These are phyloP conservation scores for Pipra filicauda DNA, from an alignment of 2,113 vertebrate genomes.

Conservation along the genomic window DNA sequence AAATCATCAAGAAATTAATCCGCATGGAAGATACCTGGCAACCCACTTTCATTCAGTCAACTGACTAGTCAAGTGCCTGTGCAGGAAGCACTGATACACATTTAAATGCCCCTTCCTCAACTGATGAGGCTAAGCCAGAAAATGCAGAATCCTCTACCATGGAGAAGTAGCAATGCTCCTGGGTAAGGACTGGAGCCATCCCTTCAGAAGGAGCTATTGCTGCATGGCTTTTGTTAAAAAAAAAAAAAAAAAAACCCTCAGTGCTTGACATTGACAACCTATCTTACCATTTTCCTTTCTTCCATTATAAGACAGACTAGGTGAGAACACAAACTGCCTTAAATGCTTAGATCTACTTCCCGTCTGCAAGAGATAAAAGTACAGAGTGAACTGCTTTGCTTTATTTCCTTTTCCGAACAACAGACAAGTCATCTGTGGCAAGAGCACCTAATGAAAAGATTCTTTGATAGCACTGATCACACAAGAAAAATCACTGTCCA, in stretches of 20 bases:
- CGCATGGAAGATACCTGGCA: background rate
- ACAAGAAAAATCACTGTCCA: background rate
- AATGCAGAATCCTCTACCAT: accelerated
- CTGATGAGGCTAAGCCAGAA: background rate
- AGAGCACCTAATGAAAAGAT: constrained; percentile 30
- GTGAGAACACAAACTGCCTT: constrained; percentile 21
- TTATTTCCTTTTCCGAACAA: constrained; percentile 18
- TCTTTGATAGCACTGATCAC: background rate
- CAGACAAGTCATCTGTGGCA: background rate
- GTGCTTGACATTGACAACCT: background rate
- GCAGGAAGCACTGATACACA: background rate
- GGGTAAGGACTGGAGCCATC: background rate
- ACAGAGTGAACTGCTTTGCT: constrained; percentile 23
- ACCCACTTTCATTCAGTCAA: background rate
- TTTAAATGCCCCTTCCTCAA: background rate
- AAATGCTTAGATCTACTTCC: constrained; percentile 14
- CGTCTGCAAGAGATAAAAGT: constrained; percentile 1
- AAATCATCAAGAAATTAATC: background rate
- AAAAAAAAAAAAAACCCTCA: background rate
- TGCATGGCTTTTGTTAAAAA: background rate
- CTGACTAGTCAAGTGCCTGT: background rate
- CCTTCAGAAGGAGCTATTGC: background rate
- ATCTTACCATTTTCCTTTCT: background rate
- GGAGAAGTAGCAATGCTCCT: background rate
- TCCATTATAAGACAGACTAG: background rate